Evolutionary conservation across 2,888 invertebrate genomes (phyloP).

Genomic region (Icerya purchasi): DNA sequence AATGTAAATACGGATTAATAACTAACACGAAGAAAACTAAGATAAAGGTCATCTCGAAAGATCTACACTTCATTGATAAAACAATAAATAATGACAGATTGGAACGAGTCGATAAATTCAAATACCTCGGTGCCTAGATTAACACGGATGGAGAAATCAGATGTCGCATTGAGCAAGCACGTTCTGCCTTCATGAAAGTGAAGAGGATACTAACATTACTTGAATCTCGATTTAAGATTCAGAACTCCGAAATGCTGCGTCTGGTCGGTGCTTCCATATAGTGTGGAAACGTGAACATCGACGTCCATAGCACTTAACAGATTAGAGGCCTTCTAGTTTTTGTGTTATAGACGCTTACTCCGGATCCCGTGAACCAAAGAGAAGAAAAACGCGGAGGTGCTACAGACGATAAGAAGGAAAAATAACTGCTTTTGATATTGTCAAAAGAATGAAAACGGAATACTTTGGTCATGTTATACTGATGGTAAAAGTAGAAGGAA

Average conservation of each 20-base stretch:
- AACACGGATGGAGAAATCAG: neutral
- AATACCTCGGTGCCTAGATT: neutral
- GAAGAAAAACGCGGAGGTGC: neutral
- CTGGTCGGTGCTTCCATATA: neutral
- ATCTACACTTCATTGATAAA: neutral
- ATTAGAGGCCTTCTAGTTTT: neutral
- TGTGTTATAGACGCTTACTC: neutral
- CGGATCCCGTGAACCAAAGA: neutral
- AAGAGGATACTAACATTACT: neutral
- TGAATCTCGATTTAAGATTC: neutral
- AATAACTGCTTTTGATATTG: neutral
- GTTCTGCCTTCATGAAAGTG: neutral
- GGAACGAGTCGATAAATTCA: neutral
- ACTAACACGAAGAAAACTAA: neutral
- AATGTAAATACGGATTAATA: too few species aligned
- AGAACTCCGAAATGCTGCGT: neutral
- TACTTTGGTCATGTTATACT: neutral
- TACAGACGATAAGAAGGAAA: neutral
- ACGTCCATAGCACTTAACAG: too few species aligned
- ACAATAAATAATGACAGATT: neutral
- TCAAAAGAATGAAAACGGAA: neutral
- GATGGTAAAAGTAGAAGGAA: neutral
- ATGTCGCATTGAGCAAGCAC: neutral
- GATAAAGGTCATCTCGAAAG: neutral
- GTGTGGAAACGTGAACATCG: neutral